Evolutionary conservation across 2,113 vertebrate genomes (phyloP).

Genomic region (Miniopterus natalensis): DNA sequence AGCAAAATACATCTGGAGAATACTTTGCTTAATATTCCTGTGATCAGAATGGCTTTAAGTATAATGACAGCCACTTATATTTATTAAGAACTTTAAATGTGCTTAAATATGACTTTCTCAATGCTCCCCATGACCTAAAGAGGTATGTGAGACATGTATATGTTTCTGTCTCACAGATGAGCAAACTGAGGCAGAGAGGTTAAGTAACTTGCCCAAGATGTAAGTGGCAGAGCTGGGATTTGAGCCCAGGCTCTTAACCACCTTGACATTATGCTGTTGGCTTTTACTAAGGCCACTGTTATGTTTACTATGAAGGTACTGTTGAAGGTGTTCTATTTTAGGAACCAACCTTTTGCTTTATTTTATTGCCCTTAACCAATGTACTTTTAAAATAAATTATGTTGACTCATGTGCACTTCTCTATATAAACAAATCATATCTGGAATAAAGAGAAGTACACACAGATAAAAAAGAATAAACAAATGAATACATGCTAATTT

Average conservation of each 20-base stretch:
- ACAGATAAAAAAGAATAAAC: background rate
- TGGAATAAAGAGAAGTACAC: background rate
- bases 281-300: background rate
- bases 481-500: slow-evolving; percentile 19
- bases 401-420: background rate
- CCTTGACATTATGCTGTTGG: background rate
- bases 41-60: slow-evolving; percentile 1
- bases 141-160: background rate
- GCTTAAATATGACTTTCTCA: background rate
- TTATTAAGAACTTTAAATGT: slow-evolving; percentile 31
- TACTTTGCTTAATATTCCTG: background rate
- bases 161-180: background rate
- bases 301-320: background rate
- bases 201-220: no score
- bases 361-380: background rate
- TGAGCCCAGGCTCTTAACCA: background rate
- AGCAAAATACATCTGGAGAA: background rate
- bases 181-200: no score
- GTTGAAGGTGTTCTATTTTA: background rate
- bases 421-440: slow-evolving; percentile 31
- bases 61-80: background rate
- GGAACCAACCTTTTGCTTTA: background rate
- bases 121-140: background rate
- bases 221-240: no score
- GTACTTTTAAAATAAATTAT: slow-evolving; percentile 40